Evolutionary conservation across 2,797 vertebrate species (phyloP).

Genomic region (Borostomias antarcticus): DNA sequence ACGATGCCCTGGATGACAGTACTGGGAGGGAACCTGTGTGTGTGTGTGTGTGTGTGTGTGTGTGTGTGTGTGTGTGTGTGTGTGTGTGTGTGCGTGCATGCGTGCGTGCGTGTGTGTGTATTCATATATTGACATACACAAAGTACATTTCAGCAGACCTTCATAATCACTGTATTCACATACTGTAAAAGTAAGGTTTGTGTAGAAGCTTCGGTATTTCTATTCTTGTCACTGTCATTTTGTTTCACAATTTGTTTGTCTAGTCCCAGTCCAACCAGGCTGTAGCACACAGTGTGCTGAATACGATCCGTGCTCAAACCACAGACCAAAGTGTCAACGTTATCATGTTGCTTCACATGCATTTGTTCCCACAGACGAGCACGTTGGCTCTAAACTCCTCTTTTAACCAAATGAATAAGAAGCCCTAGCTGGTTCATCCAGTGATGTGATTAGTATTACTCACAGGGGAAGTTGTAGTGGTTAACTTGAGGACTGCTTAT

Average conservation of each 20-base stretch:
- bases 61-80: no score
- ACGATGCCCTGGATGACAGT: constrained; percentile 3
- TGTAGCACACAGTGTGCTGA: constrained; percentile 67
- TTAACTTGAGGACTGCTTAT: no score
- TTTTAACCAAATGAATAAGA: background rate
- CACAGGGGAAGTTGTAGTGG: no score
- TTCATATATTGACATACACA: no score
- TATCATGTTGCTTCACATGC: constrained; percentile 52
- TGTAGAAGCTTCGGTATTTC: constrained; percentile 20
- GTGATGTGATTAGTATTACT: no score
- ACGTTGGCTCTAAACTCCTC: constrained; percentile 29
- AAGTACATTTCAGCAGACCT: no score
- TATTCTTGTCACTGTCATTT: constrained; percentile 54
- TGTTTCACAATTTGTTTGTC: constrained; percentile 70
- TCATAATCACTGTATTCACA: background rate
- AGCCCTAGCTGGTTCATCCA: no score
- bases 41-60: no score
- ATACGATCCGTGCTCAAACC: constrained; percentile 56
- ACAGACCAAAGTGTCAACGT: constrained; percentile 50
- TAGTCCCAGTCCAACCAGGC: constrained; percentile 68
- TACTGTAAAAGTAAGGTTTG: background rate
- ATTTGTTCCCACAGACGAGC: constrained; percentile 40
- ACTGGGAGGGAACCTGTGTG: background rate
- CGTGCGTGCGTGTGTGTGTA: no score
- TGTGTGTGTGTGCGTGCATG: no score